These are phyloP conservation scores for Pionites leucogaster DNA, from an alignment of 2,113 vertebrate species.

Conservation along the genomic window DNA sequence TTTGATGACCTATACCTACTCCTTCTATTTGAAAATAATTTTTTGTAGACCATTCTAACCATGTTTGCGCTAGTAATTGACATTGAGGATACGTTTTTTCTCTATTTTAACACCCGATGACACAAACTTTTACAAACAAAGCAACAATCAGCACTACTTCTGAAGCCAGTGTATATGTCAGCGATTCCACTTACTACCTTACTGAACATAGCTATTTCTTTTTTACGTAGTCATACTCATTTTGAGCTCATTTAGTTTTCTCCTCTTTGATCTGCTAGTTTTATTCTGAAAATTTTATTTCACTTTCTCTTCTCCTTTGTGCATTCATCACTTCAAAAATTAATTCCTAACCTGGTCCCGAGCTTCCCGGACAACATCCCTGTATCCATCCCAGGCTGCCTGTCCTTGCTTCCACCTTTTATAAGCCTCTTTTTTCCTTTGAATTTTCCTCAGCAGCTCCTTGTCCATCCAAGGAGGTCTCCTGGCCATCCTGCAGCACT, in stretches of 20 bases:
- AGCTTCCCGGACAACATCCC: too few species aligned
- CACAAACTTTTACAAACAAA: background rate
- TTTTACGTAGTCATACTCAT: background rate
- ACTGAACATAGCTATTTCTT: accelerated
- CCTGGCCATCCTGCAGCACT: too few species aligned
- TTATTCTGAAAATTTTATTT: background rate
- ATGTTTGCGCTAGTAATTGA: background rate
- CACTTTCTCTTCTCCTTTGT: background rate
- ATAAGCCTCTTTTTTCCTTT: too few species aligned
- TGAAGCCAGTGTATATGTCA: background rate
- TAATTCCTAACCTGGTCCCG: background rate
- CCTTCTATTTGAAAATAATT: background rate
- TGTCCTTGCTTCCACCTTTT: too few species aligned
- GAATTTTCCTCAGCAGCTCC: too few species aligned
- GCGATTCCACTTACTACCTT: background rate
- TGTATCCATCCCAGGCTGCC: too few species aligned
- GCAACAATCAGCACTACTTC: background rate
- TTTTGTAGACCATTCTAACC: background rate
- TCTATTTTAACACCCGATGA: background rate
- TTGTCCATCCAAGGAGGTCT: too few species aligned
- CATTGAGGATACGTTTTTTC: background rate
- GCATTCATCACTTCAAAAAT: background rate
- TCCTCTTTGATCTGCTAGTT: background rate
- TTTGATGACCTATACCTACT: background rate
- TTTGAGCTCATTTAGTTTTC: background rate